Conservation (phyloP, 2,888 invertebrate genomes). For the Gasteruption jaculator region DNA sequence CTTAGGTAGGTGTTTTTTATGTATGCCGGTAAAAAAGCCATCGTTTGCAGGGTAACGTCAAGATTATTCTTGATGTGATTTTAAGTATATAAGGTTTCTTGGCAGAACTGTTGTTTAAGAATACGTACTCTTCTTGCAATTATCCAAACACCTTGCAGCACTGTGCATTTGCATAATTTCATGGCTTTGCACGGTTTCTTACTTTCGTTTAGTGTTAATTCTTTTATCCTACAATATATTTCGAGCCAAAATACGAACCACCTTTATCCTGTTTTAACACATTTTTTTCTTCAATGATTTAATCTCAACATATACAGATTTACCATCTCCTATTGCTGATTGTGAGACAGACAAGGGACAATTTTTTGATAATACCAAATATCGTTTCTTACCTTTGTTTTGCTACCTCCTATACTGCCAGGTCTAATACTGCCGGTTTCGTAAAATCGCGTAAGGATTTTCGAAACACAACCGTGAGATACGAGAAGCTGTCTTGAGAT, state of each 20-base stretch:
- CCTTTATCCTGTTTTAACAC: constrained; percentile 7
- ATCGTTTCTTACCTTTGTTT: constrained; percentile 93
- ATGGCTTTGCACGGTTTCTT: constrained; percentile 30
- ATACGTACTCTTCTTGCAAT: constrained; percentile 28
- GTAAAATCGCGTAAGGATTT: constrained; percentile 93
- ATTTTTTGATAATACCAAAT: too few species aligned
- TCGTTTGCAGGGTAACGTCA: too few species aligned
- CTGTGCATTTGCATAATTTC: constrained; percentile 42
- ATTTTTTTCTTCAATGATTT: too few species aligned
- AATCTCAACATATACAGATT: too few species aligned
- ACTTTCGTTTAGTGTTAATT: too few species aligned
- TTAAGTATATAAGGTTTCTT: constrained; percentile 40
- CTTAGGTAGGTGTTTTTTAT: too few species aligned
- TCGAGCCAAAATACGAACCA: too few species aligned
- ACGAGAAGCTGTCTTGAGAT: constrained; percentile 93
- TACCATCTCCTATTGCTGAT: too few species aligned
- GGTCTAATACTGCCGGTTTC: constrained; percentile 95
- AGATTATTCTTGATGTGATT: constrained; percentile 42
- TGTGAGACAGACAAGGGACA: too few species aligned
- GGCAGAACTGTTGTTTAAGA: too few species aligned
- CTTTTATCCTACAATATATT: too few species aligned
- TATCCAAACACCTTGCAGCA: constrained; percentile 44
- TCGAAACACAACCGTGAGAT: constrained; percentile 95
- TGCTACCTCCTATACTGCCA: constrained; percentile 91
- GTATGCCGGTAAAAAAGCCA: too few species aligned